Conservation (phyloP, 2,113 vertebrate species). For the Odontophorus gujanensis region DNA sequence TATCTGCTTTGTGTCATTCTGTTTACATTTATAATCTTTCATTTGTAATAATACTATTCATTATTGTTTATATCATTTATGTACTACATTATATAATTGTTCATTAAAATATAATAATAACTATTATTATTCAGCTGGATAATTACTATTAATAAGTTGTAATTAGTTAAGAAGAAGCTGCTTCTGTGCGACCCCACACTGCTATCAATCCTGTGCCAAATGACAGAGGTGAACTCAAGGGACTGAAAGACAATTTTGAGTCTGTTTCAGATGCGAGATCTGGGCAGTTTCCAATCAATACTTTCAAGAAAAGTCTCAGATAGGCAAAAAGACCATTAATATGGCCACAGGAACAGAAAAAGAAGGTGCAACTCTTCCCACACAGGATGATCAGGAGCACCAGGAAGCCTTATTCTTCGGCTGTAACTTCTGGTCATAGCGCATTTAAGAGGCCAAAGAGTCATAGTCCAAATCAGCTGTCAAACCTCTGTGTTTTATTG, state of each 20-base stretch:
- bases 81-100: neutral
- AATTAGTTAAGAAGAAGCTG: neutral
- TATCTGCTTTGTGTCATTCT: neutral
- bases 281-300: neutral
- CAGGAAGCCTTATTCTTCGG: neutral
- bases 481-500: neutral
- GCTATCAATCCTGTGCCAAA: neutral
- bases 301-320: neutral
- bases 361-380: neutral
- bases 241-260: neutral
- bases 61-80: neutral
- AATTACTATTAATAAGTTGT: neutral
- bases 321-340: neutral
- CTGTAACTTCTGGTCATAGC: neutral
- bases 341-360: rapidly evolving
- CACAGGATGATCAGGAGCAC: neutral
- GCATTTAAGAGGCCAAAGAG: neutral
- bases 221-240: neutral
- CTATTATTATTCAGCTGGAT: neutral
- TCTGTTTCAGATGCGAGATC: neutral
- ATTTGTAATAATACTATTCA: neutral
- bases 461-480: neutral
- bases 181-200: neutral
- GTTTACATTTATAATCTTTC: neutral
- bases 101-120: neutral